Conservation (phyloP, 92 coral and sea anemone genomes). For the Porites divaricata region DNA sequence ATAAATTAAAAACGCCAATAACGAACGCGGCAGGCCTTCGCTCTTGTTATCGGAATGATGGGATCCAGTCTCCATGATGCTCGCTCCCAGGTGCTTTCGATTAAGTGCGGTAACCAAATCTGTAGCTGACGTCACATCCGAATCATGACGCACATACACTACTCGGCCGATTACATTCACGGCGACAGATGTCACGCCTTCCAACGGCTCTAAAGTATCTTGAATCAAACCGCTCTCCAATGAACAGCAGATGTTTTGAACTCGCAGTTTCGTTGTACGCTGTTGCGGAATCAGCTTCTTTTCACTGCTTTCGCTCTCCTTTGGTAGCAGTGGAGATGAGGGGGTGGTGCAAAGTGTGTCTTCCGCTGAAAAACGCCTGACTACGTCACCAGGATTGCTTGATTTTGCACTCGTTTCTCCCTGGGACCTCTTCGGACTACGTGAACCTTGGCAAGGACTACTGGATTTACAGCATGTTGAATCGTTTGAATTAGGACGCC, state of each 20-base stretch:
- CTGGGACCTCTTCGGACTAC: neutral
- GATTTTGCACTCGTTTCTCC: neutral
- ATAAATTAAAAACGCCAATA: slow-evolving; percentile 62
- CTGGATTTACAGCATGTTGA: no score
- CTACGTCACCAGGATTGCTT: slow-evolving; percentile 18
- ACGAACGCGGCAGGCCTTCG: slow-evolving; percentile 53
- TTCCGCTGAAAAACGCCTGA: slow-evolving; percentile 19
- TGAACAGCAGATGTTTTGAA: slow-evolving; percentile 94
- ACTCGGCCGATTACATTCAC: slow-evolving; percentile 99
- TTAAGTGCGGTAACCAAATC: slow-evolving; percentile 80
- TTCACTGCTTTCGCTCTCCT: neutral
- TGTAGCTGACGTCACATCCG: slow-evolving; percentile 84
- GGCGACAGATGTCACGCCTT: slow-evolving; percentile 81
- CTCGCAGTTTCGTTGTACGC: slow-evolving; percentile 91
- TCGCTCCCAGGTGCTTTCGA: slow-evolving; percentile 91
- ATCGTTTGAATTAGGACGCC: no score
- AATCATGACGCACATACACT: slow-evolving; percentile 90
- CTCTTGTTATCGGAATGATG: slow-evolving; percentile 55
- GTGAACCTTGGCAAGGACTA: no score
- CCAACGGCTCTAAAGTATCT: slow-evolving; percentile 77
- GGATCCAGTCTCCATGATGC: slow-evolving; percentile 92
- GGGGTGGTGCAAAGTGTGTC: slow-evolving; percentile 10
- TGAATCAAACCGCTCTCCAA: slow-evolving; percentile 88
- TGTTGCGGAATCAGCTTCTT: slow-evolving; percentile 7
- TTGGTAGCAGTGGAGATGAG: neutral